Evolutionary conservation across 2,888 invertebrate genomes (phyloP).

Genomic region (Apoda limacodes): DNA sequence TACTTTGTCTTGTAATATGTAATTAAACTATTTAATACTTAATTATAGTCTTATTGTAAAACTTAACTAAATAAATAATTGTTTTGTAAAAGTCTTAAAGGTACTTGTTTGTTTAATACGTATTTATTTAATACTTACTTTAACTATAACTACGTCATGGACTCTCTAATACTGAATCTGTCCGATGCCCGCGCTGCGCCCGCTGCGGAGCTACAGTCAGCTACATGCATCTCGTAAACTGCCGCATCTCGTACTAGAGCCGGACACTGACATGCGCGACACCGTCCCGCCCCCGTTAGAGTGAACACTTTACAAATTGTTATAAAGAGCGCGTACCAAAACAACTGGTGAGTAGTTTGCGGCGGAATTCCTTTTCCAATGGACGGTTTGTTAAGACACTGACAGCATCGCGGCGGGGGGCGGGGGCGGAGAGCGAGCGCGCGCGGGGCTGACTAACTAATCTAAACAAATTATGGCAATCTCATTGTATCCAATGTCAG

Average conservation of each 20-base stretch:
- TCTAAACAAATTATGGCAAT: background rate
- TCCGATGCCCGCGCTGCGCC: no score
- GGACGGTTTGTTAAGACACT: background rate
- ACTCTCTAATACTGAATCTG: no score
- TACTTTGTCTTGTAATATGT: background rate
- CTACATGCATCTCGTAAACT: no score
- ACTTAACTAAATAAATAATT: background rate
- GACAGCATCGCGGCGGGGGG: background rate
- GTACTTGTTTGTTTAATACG: background rate
- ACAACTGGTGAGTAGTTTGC: no score
- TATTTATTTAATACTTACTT: background rate
- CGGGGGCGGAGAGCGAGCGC: background rate
- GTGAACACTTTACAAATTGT: no score
- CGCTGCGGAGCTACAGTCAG: no score
- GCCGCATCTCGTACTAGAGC: no score
- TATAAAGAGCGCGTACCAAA: no score
- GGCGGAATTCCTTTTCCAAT: background rate
- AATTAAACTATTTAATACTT: background rate
- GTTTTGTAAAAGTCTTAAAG: background rate
- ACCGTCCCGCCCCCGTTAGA: no score
- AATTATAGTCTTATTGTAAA: background rate
- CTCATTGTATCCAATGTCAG: background rate
- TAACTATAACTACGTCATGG: slow-evolving; percentile 1
- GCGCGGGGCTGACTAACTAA: no score
- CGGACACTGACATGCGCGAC: no score